Conservation (phyloP, 2,797 vertebrate species). For the Tragelaphus oryx region DNA sequence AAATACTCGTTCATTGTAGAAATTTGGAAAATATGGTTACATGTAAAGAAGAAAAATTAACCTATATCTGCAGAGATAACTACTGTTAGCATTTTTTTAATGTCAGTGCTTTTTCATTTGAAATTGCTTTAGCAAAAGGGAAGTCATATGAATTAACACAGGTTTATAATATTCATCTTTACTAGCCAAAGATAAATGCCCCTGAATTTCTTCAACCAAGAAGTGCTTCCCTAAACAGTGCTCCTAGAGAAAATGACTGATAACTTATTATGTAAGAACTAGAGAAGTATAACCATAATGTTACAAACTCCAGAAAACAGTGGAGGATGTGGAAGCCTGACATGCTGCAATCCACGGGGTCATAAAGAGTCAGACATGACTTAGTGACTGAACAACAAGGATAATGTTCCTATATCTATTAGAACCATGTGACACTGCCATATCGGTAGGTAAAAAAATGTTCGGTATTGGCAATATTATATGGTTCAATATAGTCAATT, state of each 20-base stretch:
- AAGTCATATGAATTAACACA: not conserved
- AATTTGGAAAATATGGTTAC: slow-evolving; percentile 19
- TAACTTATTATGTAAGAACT: not conserved
- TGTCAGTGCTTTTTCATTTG: not conserved
- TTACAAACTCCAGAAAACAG: not conserved
- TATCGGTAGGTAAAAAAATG: not conserved
- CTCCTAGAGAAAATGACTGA: not conserved
- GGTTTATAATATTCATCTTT: not conserved
- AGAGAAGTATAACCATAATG: not conserved
- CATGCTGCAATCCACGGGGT: not conserved
- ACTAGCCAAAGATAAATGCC: not conserved
- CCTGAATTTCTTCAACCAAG: not conserved
- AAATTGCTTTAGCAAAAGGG: slow-evolving; percentile 3
- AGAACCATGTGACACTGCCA: not conserved
- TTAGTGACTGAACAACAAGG: not conserved
- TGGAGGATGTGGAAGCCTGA: not conserved
- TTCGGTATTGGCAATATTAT: not conserved
- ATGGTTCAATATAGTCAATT: not conserved
- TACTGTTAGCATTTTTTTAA: not conserved
- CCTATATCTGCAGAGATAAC: not conserved
- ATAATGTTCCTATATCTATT: not conserved
- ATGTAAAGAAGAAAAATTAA: slow-evolving; percentile 33
- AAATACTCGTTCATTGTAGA: too few relatives aligned
- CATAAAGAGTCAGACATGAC: not conserved
- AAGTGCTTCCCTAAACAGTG: not conserved